Conservation (phyloP, 2,797 vertebrate species). For the Pangasius larnaudii region DNA sequence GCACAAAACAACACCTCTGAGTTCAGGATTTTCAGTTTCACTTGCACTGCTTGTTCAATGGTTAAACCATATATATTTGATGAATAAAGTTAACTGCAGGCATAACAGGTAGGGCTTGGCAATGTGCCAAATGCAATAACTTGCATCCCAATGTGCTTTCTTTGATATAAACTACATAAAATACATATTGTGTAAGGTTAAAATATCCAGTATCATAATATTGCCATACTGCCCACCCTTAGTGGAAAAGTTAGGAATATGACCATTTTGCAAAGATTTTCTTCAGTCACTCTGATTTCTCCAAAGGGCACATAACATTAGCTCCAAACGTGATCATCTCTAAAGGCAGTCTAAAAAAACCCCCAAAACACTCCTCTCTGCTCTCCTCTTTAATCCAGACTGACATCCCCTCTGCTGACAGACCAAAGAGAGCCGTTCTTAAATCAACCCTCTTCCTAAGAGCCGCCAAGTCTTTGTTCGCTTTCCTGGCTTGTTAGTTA, state of each 20-base stretch:
- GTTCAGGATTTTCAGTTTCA: not conserved
- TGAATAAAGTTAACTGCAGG: not conserved
- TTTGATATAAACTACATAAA: not conserved
- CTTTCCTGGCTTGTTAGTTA: slow-evolving; percentile 50
- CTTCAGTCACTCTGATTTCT: slow-evolving; percentile 2
- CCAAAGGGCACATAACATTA: not conserved
- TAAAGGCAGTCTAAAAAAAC: not conserved
- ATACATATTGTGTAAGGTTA: not conserved
- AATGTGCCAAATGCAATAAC: not conserved
- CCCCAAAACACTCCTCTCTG: not conserved
- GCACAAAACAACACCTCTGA: slow-evolving; percentile 5
- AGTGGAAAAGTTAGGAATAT: not conserved
- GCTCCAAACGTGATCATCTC: not conserved
- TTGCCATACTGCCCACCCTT: not conserved
- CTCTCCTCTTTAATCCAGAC: slow-evolving; percentile 17
- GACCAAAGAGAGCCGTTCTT: slow-evolving; percentile 43
- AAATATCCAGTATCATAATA: not conserved
- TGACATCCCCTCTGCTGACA: slow-evolving; percentile 37
- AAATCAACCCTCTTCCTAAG: slow-evolving; percentile 38
- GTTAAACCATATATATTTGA: not conserved
- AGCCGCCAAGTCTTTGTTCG: slow-evolving; percentile 44
- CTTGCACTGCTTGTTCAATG: not conserved
- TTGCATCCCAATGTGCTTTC: not conserved
- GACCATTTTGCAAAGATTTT: not conserved
- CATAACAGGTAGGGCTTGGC: not conserved